phyloP scores from a whole-genome alignment of 2,797 vertebrate genomes.

The Chiloscyllium punctatum region DNA sequence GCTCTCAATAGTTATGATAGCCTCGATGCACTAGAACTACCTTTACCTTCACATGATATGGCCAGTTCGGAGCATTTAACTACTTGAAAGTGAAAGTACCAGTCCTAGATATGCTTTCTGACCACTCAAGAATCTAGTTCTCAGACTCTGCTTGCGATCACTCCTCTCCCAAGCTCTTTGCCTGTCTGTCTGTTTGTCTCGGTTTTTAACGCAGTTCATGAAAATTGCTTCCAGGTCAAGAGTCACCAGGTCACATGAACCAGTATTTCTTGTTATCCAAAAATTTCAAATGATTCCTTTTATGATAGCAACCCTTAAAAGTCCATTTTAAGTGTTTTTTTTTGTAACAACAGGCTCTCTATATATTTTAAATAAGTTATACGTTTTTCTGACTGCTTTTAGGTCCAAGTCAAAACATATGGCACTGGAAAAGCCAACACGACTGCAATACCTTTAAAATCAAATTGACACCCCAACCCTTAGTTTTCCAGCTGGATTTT shows the following conservation, averaged over 20 bases:
- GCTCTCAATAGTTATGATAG: not conserved
- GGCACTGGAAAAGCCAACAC: not conserved
- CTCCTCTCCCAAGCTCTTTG: not conserved
- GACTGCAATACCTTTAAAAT: not conserved
- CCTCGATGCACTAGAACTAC: not conserved
- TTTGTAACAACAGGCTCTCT: not conserved
- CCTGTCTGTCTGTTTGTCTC: not conserved
- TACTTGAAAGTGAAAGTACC: too few relatives aligned
- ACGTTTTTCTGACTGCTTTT: not conserved
- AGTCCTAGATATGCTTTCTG: too few relatives aligned
- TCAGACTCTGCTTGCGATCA: not conserved
- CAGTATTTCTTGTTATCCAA: not conserved
- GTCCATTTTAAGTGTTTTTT: not conserved
- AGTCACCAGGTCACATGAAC: not conserved
- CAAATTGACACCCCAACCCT: not conserved
- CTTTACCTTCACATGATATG: not conserved
- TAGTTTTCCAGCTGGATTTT: not conserved
- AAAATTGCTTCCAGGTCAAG: not conserved
- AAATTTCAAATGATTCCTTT: not conserved
- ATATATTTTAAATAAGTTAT: not conserved
- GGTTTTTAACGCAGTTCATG: too few relatives aligned
- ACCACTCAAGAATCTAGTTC: not conserved
- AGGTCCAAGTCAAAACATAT: not conserved
- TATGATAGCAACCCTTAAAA: not conserved
- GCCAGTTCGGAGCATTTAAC: not conserved